These are phyloP conservation scores for Archilochus colubris DNA, from an alignment of 2,113 vertebrate species.

Conservation along the genomic window DNA sequence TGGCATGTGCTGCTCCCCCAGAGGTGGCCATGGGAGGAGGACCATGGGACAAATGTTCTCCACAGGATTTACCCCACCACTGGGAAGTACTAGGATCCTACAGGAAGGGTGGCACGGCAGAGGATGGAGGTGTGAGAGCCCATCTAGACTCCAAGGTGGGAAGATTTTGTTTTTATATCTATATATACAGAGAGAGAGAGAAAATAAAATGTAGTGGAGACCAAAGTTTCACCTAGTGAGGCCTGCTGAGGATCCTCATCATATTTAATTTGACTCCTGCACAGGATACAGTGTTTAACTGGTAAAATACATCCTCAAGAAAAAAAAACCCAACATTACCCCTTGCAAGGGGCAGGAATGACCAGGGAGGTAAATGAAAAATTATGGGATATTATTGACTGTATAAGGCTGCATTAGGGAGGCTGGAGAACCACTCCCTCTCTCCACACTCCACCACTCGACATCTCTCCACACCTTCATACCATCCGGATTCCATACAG, in stretches of 20 bases:
- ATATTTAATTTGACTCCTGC: background rate
- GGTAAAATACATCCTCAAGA: background rate
- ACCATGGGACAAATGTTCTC: background rate
- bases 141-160: background rate
- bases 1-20: rapidly evolving
- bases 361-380: background rate
- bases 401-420: background rate
- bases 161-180: background rate
- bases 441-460: background rate
- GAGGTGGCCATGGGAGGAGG: rapidly evolving
- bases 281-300: background rate
- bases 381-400: background rate
- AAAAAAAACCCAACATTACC: background rate
- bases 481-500: background rate
- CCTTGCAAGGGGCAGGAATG: background rate
- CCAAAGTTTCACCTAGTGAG: background rate
- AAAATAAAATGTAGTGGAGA: background rate
- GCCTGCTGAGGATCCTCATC: background rate
- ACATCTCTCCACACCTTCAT: background rate
- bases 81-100: background rate
- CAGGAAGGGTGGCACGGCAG: background rate
- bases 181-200: background rate
- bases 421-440: background rate
- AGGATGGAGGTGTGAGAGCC: background rate
- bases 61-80: rapidly evolving